Evolutionary conservation across 2,797 vertebrate genomes (phyloP).

Genomic region (Sitta carolinensis): DNA sequence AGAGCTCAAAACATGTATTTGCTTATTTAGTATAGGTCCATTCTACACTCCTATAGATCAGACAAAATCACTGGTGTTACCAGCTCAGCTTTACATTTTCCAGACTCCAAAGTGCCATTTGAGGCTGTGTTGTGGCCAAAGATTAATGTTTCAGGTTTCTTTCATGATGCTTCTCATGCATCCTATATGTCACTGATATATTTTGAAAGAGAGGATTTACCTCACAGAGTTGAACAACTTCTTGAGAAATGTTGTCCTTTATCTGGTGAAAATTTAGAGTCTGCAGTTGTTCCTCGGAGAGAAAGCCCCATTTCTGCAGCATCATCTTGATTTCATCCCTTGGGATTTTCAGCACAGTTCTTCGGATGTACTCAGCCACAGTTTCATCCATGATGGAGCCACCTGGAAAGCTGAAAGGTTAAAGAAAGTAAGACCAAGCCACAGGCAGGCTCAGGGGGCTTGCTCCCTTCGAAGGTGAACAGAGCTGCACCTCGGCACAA

Average conservation of each 20-base stretch:
- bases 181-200: neutral
- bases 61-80: neutral
- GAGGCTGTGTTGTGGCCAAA: neutral
- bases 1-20: neutral
- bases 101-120: neutral
- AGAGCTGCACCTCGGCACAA: neutral
- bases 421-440: neutral
- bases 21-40: fast-evolving
- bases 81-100: neutral
- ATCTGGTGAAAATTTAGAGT: constrained; percentile 74
- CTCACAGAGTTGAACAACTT: constrained; percentile 79
- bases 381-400: constrained; percentile 78
- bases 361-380: constrained; percentile 76
- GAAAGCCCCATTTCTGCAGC: constrained; percentile 82
- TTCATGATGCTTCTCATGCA: neutral
- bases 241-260: constrained; percentile 77
- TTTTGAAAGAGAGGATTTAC: constrained; percentile 57
- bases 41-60: neutral
- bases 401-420: neutral
- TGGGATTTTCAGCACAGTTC: constrained; percentile 81
- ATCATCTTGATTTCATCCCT: constrained; percentile 62
- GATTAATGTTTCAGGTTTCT: neutral
- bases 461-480: fast-evolving
- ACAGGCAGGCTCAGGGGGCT: neutral
- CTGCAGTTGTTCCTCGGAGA: constrained; percentile 75